Evolutionary conservation across 1,140 invertebrate genomes (phyloP).

Genomic region (Ylistrum balloti): DNA sequence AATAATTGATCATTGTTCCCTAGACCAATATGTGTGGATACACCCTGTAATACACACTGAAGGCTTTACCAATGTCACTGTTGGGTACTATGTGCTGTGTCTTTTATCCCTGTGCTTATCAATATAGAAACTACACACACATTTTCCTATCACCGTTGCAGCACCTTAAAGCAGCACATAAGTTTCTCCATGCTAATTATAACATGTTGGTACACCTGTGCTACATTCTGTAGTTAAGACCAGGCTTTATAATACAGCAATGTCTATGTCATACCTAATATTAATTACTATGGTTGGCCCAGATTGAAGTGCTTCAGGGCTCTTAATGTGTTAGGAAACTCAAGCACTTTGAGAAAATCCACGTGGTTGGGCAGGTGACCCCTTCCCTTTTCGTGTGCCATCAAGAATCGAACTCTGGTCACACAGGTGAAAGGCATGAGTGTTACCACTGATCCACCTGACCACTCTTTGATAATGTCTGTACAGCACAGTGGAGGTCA

Average conservation of each 20-base stretch:
- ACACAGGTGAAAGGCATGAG: too few relatives aligned
- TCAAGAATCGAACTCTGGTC: too few relatives aligned
- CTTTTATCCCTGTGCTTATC: not conserved
- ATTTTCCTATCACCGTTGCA: not conserved
- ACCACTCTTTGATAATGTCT: too few relatives aligned
- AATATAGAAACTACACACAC: not conserved
- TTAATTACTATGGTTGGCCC: not conserved
- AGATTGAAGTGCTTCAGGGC: not conserved
- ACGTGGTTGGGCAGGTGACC: too few relatives aligned
- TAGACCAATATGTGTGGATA: constrained; percentile 4
- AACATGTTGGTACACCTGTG: constrained; percentile 14
- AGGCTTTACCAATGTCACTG: not conserved
- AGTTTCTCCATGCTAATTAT: not conserved
- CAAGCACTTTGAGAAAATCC: too few relatives aligned
- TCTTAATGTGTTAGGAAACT: too few relatives aligned
- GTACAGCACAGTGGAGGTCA: too few relatives aligned
- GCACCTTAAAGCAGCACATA: not conserved
- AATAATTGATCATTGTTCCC: constrained; percentile 35
- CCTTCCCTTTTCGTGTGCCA: too few relatives aligned
- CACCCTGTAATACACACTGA: not conserved
- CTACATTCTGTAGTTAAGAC: not conserved
- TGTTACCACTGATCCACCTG: too few relatives aligned
- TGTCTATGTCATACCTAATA: too few relatives aligned
- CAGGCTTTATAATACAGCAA: not conserved
- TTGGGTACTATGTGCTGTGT: not conserved